These are phyloP conservation scores for Papilio aristodemus DNA, from an alignment of 1,140 invertebrate genomes.

Conservation along the genomic window DNA sequence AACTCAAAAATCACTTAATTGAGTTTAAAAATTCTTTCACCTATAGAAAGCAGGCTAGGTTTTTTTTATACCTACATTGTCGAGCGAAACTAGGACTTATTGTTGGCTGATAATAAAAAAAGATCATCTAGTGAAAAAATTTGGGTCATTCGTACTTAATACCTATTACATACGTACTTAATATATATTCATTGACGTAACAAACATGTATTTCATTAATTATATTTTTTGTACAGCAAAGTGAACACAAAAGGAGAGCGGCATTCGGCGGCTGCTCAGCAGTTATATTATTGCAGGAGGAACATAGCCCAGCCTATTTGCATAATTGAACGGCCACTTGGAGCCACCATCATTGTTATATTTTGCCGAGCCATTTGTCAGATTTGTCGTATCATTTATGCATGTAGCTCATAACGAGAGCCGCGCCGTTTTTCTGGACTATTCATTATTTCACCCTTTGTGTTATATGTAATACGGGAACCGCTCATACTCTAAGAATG, in stretches of 20 bases:
- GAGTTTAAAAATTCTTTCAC: too few relatives aligned
- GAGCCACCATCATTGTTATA: constrained; percentile 78
- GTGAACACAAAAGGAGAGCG: constrained; percentile 62
- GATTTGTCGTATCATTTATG: constrained; percentile 79
- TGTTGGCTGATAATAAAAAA: too few relatives aligned
- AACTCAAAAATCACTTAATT: too few relatives aligned
- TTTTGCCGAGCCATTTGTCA: constrained; percentile 78
- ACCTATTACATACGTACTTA: too few relatives aligned
- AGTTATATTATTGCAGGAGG: constrained; percentile 78
- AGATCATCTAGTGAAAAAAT: too few relatives aligned
- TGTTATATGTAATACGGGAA: constrained; percentile 62
- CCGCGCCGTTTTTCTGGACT: constrained; percentile 71
- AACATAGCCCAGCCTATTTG: constrained; percentile 74
- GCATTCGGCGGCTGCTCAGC: constrained; percentile 77
- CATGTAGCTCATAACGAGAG: constrained; percentile 75
- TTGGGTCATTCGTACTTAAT: too few relatives aligned
- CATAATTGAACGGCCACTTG: constrained; percentile 80
- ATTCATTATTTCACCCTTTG: constrained; percentile 76
- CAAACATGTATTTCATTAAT: constrained; percentile 61
- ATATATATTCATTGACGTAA: too few relatives aligned
- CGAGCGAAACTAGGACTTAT: too few relatives aligned
- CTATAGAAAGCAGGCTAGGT: too few relatives aligned
- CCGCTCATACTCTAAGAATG: constrained; percentile 56
- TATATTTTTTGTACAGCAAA: constrained; percentile 68
- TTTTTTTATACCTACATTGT: too few relatives aligned